These are phyloP conservation scores for Leptoclinus maculatus DNA, from an alignment of 2,797 vertebrate genomes.

Conservation along the genomic window DNA sequence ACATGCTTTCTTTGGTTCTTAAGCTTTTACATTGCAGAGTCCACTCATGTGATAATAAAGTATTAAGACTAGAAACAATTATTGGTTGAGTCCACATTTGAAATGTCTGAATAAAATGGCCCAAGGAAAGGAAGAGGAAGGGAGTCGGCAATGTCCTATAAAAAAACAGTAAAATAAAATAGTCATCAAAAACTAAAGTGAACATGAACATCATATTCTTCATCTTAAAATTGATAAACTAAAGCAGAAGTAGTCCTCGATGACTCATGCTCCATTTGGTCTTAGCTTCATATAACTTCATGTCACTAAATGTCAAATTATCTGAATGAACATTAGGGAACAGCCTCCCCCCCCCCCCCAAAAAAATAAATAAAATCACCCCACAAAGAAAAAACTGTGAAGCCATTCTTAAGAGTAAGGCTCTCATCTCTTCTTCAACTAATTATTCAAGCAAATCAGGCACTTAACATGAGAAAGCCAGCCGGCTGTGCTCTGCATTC, in stretches of 20 bases:
- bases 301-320: constrained; percentile 37
- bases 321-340: constrained; percentile 4
- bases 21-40: no score
- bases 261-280: background rate
- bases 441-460: constrained; percentile 52
- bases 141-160: no score
- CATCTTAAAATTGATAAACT: constrained; percentile 2
- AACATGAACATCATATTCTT: background rate
- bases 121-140: background rate
- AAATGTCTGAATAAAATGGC: background rate
- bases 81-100: background rate
- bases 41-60: background rate
- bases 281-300: constrained; percentile 18
- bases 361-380: background rate
- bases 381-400: constrained; percentile 15
- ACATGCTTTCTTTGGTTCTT: background rate
- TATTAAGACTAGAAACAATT: background rate
- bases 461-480: constrained; percentile 50
- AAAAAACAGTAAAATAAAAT: background rate
- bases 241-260: constrained; percentile 5
- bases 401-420: constrained; percentile 10
- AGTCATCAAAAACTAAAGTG: background rate
- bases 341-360: background rate
- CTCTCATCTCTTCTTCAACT: constrained; percentile 43
- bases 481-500: constrained; percentile 28